A percentile compares a stretch with the other conserved stretches of the same genome.
Evolutionary conservation across 2,888 invertebrate genomes (phyloP).

Genomic region (Drosophila siamana): DNA sequence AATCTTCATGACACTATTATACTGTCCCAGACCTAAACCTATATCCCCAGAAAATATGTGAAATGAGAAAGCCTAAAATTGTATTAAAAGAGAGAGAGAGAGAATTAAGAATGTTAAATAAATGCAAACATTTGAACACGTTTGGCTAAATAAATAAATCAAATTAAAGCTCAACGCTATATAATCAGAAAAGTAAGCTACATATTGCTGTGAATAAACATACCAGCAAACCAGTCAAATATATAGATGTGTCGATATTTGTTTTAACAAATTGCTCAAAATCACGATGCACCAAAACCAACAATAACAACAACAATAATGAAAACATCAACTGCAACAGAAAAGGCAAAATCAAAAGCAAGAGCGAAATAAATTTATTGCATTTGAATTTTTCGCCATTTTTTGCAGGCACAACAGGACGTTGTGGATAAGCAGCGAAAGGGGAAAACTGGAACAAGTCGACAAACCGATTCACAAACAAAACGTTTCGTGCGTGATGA

Average conservation of each 20-base stretch:
- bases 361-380: constrained; percentile 60
- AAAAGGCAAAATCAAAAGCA: constrained; percentile 18
- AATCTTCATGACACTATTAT: not conserved
- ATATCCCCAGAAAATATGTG: no score
- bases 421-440: not conserved
- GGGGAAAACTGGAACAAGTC: constrained; percentile 22
- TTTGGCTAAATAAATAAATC: constrained; percentile 67
- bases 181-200: constrained; percentile 74
- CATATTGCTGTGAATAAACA: constrained; percentile 35
- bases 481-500: constrained; percentile 60
- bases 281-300: constrained; percentile 48
- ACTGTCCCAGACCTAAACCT: no score
- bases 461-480: constrained; percentile 57
- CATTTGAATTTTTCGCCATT: constrained; percentile 76
- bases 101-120: constrained; percentile 38
- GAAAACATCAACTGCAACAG: constrained; percentile 26
- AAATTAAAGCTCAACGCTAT: constrained; percentile 71
- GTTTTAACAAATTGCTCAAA: constrained; percentile 78
- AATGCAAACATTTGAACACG: constrained; percentile 43
- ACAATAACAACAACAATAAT: constrained; percentile 8
- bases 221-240: constrained; percentile 14
- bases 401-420: constrained; percentile 25
- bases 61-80: no score
- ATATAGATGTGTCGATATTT: constrained; percentile 63
- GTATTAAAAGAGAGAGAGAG: no score